Percentiles rank a stretch among this genome's conserved stretches.
These are phyloP conservation scores for Echeneis naucrates DNA, from an alignment of 2,797 vertebrate genomes.

Conservation along the genomic window DNA sequence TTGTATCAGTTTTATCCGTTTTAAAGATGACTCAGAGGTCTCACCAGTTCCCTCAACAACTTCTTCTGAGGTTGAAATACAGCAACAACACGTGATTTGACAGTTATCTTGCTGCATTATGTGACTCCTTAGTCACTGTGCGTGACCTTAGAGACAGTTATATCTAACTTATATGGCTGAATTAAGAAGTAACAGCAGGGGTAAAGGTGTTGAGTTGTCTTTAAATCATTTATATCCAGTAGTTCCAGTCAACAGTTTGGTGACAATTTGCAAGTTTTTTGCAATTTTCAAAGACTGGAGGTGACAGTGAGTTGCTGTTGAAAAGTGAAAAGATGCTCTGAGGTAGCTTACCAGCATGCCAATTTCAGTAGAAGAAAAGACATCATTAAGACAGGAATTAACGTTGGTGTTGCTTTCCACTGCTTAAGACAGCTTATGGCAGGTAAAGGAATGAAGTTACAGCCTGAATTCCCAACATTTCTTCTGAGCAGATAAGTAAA, in stretches of 20 bases:
- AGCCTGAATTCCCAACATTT: too few relatives aligned
- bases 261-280: too few relatives aligned
- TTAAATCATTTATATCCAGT: background rate
- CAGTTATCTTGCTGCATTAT: constrained; percentile 30
- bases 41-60: constrained; percentile 46
- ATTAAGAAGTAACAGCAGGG: constrained; percentile 30
- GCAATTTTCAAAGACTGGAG: background rate
- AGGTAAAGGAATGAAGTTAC: too few relatives aligned
- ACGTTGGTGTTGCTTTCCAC: too few relatives aligned
- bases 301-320: too few relatives aligned
- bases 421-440: too few relatives aligned
- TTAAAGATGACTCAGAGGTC: constrained; percentile 45
- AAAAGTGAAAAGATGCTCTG: too few relatives aligned
- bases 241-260: too few relatives aligned
- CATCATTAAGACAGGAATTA: too few relatives aligned
- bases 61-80: constrained; percentile 43
- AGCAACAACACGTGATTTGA: constrained; percentile 8
- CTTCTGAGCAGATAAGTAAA: too few relatives aligned
- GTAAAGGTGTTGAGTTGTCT: background rate
- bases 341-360: background rate
- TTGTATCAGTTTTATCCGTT: constrained; percentile 41
- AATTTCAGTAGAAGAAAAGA: too few relatives aligned
- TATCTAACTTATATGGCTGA: constrained; percentile 32
- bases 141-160: constrained; percentile 53
- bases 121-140: constrained; percentile 24